Conservation (phyloP, 1,140 invertebrate genomes). For the Muscidifurax raptorellus region DNA sequence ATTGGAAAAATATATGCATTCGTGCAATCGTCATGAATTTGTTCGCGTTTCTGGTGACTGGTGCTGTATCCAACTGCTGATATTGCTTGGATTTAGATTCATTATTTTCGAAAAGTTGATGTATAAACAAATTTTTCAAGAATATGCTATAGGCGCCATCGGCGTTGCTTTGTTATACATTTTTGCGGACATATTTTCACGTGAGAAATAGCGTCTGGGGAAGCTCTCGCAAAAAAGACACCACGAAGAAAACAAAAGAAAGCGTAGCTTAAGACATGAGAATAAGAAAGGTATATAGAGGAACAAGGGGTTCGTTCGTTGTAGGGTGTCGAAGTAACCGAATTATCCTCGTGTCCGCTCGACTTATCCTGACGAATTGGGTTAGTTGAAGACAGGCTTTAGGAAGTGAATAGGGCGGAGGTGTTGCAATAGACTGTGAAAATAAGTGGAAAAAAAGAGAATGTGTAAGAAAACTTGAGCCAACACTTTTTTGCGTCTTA, state of each 20-base stretch:
- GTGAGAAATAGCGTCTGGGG: too few species aligned
- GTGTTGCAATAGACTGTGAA: slow-evolving; percentile 42
- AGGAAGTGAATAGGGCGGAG: slow-evolving; percentile 42
- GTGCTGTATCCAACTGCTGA: neutral
- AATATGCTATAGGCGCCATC: too few species aligned
- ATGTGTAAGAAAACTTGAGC: slow-evolving; percentile 27
- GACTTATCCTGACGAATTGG: slow-evolving; percentile 62
- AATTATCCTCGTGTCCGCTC: slow-evolving; percentile 59
- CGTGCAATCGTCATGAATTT: neutral
- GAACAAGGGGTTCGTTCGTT: neutral
- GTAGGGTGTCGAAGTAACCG: slow-evolving; percentile 56
- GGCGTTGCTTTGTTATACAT: too few species aligned
- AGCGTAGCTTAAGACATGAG: neutral
- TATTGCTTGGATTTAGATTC: neutral
- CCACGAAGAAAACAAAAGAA: neutral
- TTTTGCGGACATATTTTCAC: too few species aligned
- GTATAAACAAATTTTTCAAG: too few species aligned
- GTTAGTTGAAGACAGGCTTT: slow-evolving; percentile 56
- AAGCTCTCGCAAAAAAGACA: neutral
- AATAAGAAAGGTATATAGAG: slow-evolving; percentile 9
- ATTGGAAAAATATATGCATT: neutral
- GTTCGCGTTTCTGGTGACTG: neutral
- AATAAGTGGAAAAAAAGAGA: slow-evolving; percentile 30
- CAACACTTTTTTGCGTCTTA: slow-evolving; percentile 7
- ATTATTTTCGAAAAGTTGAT: too few species aligned